Evolutionary conservation across 1,140 invertebrate genomes (phyloP).

Genomic region (Drosophila pruinosa): DNA sequence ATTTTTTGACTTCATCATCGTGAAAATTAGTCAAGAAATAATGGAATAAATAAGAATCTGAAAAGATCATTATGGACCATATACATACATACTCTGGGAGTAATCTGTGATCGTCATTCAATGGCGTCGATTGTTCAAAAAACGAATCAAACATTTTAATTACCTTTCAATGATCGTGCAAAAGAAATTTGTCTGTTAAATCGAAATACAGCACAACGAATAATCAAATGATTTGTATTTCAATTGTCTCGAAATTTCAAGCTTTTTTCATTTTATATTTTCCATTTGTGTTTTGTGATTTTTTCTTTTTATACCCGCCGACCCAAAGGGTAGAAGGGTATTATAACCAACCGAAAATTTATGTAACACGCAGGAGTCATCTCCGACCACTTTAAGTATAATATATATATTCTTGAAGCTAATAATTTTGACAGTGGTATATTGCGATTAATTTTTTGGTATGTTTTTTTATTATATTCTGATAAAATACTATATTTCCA

Average conservation of each 20-base stretch:
- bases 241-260: slow-evolving; percentile 55
- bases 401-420: no score
- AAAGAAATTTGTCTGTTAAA: slow-evolving; percentile 59
- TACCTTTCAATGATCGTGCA: slow-evolving; percentile 80
- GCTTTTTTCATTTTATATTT: slow-evolving; percentile 61
- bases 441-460: no score
- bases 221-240: slow-evolving; percentile 50
- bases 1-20: slow-evolving; percentile 62
- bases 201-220: not conserved
- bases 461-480: no score
- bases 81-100: slow-evolving; percentile 34
- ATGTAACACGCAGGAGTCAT: no score
- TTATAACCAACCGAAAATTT: no score
- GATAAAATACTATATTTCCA: no score
- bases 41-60: slow-evolving; percentile 22
- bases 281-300: slow-evolving; percentile 15
- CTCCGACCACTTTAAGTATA: no score
- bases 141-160: slow-evolving; percentile 79
- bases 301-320: slow-evolving; percentile 9
- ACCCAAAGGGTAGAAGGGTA: no score
- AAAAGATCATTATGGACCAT: slow-evolving; percentile 56
- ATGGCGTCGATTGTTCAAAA: slow-evolving; percentile 56
- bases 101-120: slow-evolving; percentile 24
- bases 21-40: slow-evolving; percentile 74
- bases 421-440: no score